Evolutionary conservation across 1,140 invertebrate species (phyloP).

Genomic region (Trissolcus basalis): DNA sequence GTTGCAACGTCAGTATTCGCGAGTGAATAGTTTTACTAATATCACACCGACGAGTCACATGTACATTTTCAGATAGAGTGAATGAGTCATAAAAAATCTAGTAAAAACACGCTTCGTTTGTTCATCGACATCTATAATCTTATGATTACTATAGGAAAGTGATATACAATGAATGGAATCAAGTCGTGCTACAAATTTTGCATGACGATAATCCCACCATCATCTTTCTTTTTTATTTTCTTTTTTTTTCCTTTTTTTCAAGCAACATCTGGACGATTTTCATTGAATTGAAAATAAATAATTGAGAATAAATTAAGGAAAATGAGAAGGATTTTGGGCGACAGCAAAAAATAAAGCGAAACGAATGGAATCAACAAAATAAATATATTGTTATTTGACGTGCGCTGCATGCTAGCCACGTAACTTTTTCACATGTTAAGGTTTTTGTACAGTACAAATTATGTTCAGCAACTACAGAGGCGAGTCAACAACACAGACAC

Average conservation of each 20-base stretch:
- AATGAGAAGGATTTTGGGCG: conserved; percentile 22
- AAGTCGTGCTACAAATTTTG: no score
- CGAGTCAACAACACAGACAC: conserved; percentile 20
- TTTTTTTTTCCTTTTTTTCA: conserved; percentile 14
- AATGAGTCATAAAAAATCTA: conserved; percentile 56
- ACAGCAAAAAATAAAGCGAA: conserved; percentile 59
- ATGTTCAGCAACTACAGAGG: conserved; percentile 26
- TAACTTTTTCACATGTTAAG: conserved; percentile 41
- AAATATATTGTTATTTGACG: conserved; percentile 67
- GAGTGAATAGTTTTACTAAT: conserved; percentile 53
- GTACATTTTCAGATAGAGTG: conserved; percentile 53
- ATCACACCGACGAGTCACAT: conserved; percentile 58
- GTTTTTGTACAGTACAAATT: conserved; percentile 55
- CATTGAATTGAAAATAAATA: conserved; percentile 3
- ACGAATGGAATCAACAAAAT: conserved; percentile 66
- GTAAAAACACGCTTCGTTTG: conserved; percentile 46
- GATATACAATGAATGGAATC: conserved; percentile 42
- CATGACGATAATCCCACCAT: no score
- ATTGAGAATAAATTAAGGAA: conserved; percentile 9
- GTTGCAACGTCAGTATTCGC: conserved; percentile 43
- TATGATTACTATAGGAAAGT: conserved; percentile 53
- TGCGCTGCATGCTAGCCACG: conserved; percentile 58
- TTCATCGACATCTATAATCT: conserved; percentile 43
- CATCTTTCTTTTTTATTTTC: no score
- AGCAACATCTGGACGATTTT: conserved; percentile 34